A percentile compares a stretch with the other conserved stretches of the same genome.
Evolutionary conservation across 2,888 invertebrate species (phyloP).

Genomic region (Drepanosiphum platanoidis): DNA sequence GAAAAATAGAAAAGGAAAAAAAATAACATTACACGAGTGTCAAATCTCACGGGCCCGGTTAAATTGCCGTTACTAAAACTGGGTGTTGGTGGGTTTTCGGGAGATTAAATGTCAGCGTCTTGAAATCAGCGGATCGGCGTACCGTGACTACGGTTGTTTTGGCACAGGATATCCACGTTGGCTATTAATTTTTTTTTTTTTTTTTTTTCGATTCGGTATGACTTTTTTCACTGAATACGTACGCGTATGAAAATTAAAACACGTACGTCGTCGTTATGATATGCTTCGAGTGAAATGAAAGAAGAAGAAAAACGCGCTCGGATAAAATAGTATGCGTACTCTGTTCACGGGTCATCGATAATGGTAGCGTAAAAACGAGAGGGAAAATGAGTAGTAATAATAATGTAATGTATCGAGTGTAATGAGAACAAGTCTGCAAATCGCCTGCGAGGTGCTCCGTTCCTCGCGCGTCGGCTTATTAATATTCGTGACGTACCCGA

Average conservation of each 20-base stretch:
- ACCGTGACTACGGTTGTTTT: constrained; percentile 30
- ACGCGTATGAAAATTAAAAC: neutral
- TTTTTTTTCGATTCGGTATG: too few species aligned
- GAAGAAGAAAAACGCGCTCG: neutral
- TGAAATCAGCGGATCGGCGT: constrained; percentile 32
- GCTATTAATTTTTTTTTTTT: neutral
- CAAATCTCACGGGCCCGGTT: constrained; percentile 22
- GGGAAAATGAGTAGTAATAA: neutral
- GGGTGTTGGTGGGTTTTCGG: constrained; percentile 19
- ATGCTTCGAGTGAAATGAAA: neutral
- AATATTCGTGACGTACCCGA: constrained; percentile 53
- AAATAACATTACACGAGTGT: neutral
- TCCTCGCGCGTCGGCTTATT: constrained; percentile 21
- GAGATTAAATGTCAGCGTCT: constrained; percentile 39
- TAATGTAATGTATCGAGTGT: neutral
- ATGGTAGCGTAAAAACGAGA: neutral
- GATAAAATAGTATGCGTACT: too few species aligned
- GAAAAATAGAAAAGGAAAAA: neutral
- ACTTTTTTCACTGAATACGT: neutral
- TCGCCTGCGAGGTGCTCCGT: neutral
- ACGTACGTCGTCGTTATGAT: neutral
- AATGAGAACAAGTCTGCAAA: constrained; percentile 4
- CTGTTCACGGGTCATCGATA: neutral
- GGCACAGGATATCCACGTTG: neutral
- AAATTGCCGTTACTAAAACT: constrained; percentile 29